Base-by-base conservation (phyloP, 2,113 vertebrate species). In the Oxygymnocypris stewartii region DNA sequence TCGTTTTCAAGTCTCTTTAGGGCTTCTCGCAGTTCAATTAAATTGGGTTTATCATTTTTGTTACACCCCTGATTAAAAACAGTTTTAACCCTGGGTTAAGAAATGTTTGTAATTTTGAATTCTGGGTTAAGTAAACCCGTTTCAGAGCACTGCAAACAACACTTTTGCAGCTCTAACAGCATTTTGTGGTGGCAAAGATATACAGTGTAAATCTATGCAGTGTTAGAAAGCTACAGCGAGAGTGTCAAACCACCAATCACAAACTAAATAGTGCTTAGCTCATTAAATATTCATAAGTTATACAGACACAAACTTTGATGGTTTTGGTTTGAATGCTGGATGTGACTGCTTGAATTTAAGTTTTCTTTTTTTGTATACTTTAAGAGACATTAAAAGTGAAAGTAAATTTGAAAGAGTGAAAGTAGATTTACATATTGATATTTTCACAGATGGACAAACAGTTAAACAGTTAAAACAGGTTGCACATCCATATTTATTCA, bases 141-240 rank as follows among this genome's bases (percentile, higher is more conserved):
- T 74, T 42, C 37, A 42, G 71, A 74, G 20, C 20, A 42, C 20
- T 23, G 31, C 40, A 18, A 35, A 14, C 31, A 69, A 69, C 65
- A 42, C 40, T 42, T 73, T 74, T 42, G 37, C 37, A 42, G 37
- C 11, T 11, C 37, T 42, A 42, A 42, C 69, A 73, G 20, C 10
- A 11, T 42, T n/a, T 74, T 74, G 9, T n/a, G 37, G 71, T 74
- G 37, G 20, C 37, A 74, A n/a, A 74, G 9, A 74, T 42, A 74
- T 74, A 74, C 71, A 74, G 71, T 74, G 69, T 42, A 40, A 74
- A 49, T 25, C 73, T 28, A 47, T 76, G 73, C 73, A 49, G 73
- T 76, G 42, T 49, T 74, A 42, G 37, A 74, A 74, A n/a, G 71
- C 42, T 28, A 16, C 42, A 47, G 2, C 6, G 6, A 76, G 42